phyloP scores from a whole-genome alignment of 1,140 invertebrate genomes.

The Stegodyphus dumicola region DNA sequence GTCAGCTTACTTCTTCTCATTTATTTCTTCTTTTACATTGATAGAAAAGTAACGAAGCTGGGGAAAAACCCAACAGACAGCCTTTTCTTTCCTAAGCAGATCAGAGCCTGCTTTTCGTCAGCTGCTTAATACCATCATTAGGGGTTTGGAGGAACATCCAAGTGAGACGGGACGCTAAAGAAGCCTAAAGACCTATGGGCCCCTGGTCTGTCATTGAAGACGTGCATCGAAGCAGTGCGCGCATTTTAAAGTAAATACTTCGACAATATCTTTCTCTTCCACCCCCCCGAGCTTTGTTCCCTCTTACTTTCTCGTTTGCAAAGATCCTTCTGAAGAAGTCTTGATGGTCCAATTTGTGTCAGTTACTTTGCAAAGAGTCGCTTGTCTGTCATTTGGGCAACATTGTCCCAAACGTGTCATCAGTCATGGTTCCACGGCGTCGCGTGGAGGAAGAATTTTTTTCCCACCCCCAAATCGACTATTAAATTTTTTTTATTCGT shows the following conservation, averaged over 20 bases:
- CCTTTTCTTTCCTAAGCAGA: too few species aligned
- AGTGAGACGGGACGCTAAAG: conserved; percentile 2
- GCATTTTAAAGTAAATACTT: conserved; percentile 36
- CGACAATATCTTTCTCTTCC: conserved; percentile 4
- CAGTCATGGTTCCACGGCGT: conserved; percentile 51
- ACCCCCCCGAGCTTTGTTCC: not conserved
- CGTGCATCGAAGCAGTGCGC: conserved; percentile 13
- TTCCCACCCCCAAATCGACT: conserved; percentile 19
- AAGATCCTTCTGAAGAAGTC: not conserved
- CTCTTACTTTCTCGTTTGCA: conserved; percentile 53
- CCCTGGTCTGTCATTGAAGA: conserved; percentile 24
- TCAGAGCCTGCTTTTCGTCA: too few species aligned
- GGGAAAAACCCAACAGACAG: too few species aligned
- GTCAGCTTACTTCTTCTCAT: too few species aligned
- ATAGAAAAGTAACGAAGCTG: too few species aligned
- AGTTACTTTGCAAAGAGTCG: conserved; percentile 43
- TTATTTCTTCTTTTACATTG: too few species aligned
- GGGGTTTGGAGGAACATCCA: not conserved
- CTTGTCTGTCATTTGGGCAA: conserved; percentile 50
- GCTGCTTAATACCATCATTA: conserved; percentile 35
- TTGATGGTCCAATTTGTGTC: conserved; percentile 61
- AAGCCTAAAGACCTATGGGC: conserved; percentile 55
- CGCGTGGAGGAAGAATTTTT: conserved; percentile 31
- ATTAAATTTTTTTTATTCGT: conserved; percentile 22
- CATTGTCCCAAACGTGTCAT: conserved; percentile 58